Conservation (phyloP, 2,888 invertebrate genomes). For the Lutraria lutraria region DNA sequence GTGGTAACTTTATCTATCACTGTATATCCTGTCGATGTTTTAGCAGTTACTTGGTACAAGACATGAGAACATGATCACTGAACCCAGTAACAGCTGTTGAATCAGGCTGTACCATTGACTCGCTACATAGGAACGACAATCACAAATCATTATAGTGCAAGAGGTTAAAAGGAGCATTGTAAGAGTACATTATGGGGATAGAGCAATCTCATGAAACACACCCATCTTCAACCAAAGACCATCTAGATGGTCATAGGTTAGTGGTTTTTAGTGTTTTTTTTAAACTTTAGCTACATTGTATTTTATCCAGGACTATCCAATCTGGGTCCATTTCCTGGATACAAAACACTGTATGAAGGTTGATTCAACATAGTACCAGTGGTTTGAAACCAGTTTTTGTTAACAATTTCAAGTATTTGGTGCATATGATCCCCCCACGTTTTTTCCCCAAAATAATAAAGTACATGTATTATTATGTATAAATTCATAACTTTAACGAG, state of each 20-base stretch:
- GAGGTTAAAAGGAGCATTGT: neutral
- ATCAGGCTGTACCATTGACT: neutral
- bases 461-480: too few species aligned
- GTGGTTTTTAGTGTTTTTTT: neutral
- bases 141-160: too few species aligned
- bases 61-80: neutral
- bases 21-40: too few species aligned
- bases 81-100: neutral
- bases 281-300: neutral
- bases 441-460: neutral
- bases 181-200: constrained; percentile 51
- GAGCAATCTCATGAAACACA: constrained; percentile 66
- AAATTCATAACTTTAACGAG: neutral
- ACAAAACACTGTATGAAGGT: too few species aligned
- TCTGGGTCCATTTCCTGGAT: too few species aligned
- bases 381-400: neutral
- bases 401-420: neutral
- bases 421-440: too few species aligned
- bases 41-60: neutral
- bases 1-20: too few species aligned
- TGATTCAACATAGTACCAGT: neutral
- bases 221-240: constrained; percentile 54
- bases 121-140: too few species aligned
- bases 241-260: constrained; percentile 59
- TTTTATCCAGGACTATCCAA: neutral